Evolutionary conservation across 2,797 vertebrate genomes (phyloP).

Genomic region (Lophius americanus): DNA sequence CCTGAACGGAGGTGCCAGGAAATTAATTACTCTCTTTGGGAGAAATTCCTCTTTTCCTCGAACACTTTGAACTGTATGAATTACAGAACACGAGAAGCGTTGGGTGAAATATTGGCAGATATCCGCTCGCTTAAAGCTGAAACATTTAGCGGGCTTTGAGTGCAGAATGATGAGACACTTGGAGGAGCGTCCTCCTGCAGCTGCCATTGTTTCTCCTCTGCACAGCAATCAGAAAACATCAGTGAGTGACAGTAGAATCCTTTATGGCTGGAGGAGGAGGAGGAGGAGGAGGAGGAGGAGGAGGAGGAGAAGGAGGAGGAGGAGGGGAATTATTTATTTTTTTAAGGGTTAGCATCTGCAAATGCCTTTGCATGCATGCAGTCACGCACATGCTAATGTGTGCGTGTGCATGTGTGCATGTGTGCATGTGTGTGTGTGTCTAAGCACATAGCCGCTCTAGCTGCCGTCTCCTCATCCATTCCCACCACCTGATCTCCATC

Average conservation of each 20-base stretch:
- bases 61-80: conserved; percentile 65
- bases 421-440: conserved; percentile 27
- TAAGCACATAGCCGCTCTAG: conserved; percentile 60
- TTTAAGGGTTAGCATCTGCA: conserved; percentile 65
- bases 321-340: conserved; percentile 40
- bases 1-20: conserved; percentile 65
- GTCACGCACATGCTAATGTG: conserved; percentile 62
- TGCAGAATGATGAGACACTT: conserved; percentile 49
- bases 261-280: conserved; percentile 18
- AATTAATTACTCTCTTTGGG: conserved; percentile 80
- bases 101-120: conserved; percentile 63
- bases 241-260: conserved; percentile 45
- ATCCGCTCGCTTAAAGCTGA: conserved; percentile 24
- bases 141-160: conserved; percentile 48
- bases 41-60: conserved; percentile 61
- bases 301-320: conserved; percentile 1
- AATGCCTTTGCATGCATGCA: conserved; percentile 66
- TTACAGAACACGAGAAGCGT: conserved; percentile 53
- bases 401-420: conserved; percentile 8
- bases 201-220: conserved; percentile 56
- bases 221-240: conserved; percentile 48
- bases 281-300: conserved; percentile 17
- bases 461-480: conserved; percentile 86
- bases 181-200: conserved; percentile 38
- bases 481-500: conserved; percentile 91